Base-by-base conservation (phyloP, 2,888 invertebrate species). In the Temnothorax unifasciatus region DNA sequence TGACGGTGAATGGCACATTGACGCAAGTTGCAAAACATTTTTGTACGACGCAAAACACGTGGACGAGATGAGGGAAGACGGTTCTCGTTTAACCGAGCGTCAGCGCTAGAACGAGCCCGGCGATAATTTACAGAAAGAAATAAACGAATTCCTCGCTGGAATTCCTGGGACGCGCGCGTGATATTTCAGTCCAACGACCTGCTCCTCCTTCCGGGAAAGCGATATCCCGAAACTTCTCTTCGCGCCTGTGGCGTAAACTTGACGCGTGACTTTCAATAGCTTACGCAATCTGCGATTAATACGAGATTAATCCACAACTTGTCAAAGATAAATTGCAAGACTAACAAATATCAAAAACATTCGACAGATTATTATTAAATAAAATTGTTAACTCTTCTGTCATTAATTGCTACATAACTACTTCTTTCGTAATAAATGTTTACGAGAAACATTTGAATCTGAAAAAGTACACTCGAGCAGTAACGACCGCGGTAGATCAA, bases 181-280 rank as follows among this genome's bases (percentile, higher is more conserved):
- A 93, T 92, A 92, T 93, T 93, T 92, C 92, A 92, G 93, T 92
- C 90, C 92, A 91, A 92, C 92, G 93, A 93, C 92, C 92, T 91
- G 90, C 90, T 83, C 90, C 90, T 83, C 25, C 41, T 52, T 85
- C 87, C 87, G 87, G 90, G 86, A 90, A 91, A 89, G 88, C 77
- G 44, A 85, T 77, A 61, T 84, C 73, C 68, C 69, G 63, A 82
- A 73, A 79, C 85, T 66, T 82, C 82, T 68, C 85, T 57, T 68
- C 77, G 64, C 50, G 25, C 74, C 77, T 54, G n/a, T 44, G 61
- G 54, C 68, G 61, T 50, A 29, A 74, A 64, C 68, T 64, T 21
- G n/a, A 64, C 11, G 47, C 44, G 18, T 47, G 47, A 50, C 15
- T 34, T 38, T 71, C 34, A 18, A 71, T 59, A 34, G 21, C 61